Evolutionary conservation across 2,797 vertebrate species (phyloP).

Genomic region (Stomatorhinus walkeri): DNA sequence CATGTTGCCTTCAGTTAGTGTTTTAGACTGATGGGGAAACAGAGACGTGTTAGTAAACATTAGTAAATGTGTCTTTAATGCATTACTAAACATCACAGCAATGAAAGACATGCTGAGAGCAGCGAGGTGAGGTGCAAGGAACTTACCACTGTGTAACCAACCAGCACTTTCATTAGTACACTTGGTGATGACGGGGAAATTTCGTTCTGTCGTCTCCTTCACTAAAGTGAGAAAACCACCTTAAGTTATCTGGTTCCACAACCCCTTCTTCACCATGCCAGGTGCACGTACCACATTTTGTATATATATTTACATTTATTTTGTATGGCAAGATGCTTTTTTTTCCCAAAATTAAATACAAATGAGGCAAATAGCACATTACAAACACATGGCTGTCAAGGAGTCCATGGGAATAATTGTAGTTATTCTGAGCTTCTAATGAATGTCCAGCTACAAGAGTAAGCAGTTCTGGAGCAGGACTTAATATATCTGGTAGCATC

Average conservation of each 20-base stretch:
- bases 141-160: conserved; percentile 65
- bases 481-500: neutral
- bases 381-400: neutral
- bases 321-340: neutral
- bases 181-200: conserved; percentile 36
- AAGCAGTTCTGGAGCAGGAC: neutral
- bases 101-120: neutral
- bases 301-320: neutral
- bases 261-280: neutral
- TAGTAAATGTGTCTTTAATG: conserved; percentile 18
- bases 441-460: neutral
- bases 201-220: conserved; percentile 37
- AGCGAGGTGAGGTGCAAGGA: neutral
- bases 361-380: neutral
- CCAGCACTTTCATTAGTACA: conserved; percentile 69
- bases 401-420: neutral
- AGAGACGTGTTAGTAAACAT: conserved; percentile 38
- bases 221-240: conserved; percentile 36
- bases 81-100: neutral
- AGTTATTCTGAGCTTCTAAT: neutral
- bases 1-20: conserved; percentile 61
- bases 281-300: neutral
- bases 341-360: neutral
- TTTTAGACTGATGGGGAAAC: conserved; percentile 61
- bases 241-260: neutral